Evolutionary conservation across 2,888 invertebrate species (phyloP).

Genomic region (Cybosia mesomella): DNA sequence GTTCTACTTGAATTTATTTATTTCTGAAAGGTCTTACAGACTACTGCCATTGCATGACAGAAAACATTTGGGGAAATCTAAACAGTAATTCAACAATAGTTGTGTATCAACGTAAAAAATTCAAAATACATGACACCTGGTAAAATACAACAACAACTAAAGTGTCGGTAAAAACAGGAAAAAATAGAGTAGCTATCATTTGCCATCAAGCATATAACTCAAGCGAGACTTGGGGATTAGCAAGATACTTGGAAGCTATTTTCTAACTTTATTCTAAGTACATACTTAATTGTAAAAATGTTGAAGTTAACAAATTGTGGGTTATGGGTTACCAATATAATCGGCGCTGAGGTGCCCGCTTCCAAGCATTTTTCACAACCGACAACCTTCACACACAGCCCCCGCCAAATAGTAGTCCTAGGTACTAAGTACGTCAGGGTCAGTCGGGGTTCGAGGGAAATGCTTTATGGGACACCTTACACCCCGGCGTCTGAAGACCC

Average conservation of each 20-base stretch:
- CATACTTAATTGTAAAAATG: not conserved
- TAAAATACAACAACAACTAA: no score
- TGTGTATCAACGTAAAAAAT: not conserved
- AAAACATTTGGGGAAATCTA: not conserved
- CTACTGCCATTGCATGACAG: not conserved
- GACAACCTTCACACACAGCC: no score
- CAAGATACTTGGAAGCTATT: not conserved
- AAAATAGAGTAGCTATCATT: no score
- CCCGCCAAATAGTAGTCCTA: no score
- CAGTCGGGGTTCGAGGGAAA: no score
- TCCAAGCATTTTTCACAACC: not conserved
- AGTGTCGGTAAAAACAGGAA: no score
- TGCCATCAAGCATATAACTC: no score
- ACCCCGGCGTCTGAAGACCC: no score
- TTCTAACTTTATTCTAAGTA: not conserved
- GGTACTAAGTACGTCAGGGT: no score
- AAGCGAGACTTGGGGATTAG: no score
- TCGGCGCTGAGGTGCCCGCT: not conserved
- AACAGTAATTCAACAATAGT: not conserved
- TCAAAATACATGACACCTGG: not conserved
- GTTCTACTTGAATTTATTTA: not conserved
- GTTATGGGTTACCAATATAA: no score
- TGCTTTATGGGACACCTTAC: no score
- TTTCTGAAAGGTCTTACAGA: not conserved
- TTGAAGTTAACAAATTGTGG: not conserved